These are phyloP conservation scores for Pimpla rufipes DNA, from an alignment of 2,888 invertebrate genomes.

Conservation along the genomic window DNA sequence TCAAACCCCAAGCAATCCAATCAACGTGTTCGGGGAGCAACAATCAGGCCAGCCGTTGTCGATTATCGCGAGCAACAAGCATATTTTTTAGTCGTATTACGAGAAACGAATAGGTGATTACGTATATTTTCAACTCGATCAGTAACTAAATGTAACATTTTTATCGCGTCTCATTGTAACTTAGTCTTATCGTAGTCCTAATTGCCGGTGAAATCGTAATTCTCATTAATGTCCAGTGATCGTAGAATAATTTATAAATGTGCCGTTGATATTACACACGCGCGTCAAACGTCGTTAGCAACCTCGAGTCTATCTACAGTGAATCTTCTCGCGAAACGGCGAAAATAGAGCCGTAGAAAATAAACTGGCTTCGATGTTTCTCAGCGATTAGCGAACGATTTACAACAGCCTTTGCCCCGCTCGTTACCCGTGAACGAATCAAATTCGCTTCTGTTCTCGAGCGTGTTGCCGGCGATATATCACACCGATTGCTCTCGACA, in stretches of 20 bases:
- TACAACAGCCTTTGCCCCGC: not conserved
- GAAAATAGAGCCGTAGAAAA: slow-evolving; percentile 13
- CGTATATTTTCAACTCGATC: slow-evolving; percentile 24
- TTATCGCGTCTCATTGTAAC: not conserved
- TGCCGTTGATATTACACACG: slow-evolving; percentile 24
- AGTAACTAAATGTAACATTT: slow-evolving; percentile 11
- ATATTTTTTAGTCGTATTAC: slow-evolving; percentile 25
- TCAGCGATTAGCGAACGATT: slow-evolving; percentile 24
- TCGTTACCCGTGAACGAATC: not conserved
- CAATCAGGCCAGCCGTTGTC: slow-evolving; percentile 6
- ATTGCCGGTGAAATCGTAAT: slow-evolving; percentile 28
- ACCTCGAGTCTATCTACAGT: not conserved
- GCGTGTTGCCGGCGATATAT: slow-evolving; percentile 16
- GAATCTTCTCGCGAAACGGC: slow-evolving; percentile 14
- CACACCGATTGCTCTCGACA: slow-evolving; percentile 20
- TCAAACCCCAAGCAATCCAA: slow-evolving; percentile 12
- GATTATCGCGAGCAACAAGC: slow-evolving; percentile 13
- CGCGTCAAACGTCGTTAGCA: slow-evolving; percentile 5
- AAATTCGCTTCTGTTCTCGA: not conserved
- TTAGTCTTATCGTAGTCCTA: slow-evolving; percentile 7
- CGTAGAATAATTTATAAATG: slow-evolving; percentile 50
- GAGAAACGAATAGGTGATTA: slow-evolving; percentile 29
- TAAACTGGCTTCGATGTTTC: slow-evolving; percentile 21
- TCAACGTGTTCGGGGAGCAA: slow-evolving; percentile 30
- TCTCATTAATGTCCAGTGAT: slow-evolving; percentile 38